phyloP scores from a whole-genome alignment of 2,113 vertebrate genomes.

The Mus musculus region GRCm39 chr6:33775501-33776000 shows the following conservation, averaged over 20 bases:
- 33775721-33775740: neutral
- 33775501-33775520: slow-evolving; percentile 33
- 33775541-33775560: slow-evolving; percentile 12
- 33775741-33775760: neutral
- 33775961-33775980: neutral
- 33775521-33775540: slow-evolving; percentile 29
- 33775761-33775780: neutral
- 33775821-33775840: neutral
- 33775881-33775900: slow-evolving; percentile 8
- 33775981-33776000: neutral
- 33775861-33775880: neutral
- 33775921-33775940: slow-evolving; percentile 22
- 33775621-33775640: slow-evolving; percentile 14
- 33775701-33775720: neutral
- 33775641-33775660: neutral
- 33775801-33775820: neutral
- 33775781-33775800: neutral
- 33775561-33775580: slow-evolving; percentile 52
- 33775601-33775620: slow-evolving; percentile 9
- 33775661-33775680: neutral
- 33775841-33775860: neutral
- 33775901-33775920: neutral
- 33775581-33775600: slow-evolving; percentile 28
- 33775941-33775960: neutral
- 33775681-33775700: neutral